A percentile compares a stretch with the other conserved stretches of the same genome.
phyloP scores from a whole-genome alignment of 2,113 vertebrate species.

The Engystomops pustulosus region DNA sequence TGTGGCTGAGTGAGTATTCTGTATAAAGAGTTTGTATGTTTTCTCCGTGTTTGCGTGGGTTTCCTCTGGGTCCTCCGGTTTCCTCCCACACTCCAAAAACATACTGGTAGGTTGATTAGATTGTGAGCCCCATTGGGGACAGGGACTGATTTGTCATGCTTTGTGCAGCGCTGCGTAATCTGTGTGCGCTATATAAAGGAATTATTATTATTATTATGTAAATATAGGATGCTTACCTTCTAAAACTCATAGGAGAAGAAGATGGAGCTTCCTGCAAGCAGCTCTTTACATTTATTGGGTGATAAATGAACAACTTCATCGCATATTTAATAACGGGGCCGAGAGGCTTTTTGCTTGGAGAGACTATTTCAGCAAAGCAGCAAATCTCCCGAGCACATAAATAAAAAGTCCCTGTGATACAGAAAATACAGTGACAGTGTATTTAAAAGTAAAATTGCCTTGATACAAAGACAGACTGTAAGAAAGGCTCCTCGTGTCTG shows the following conservation, averaged over 20 bases:
- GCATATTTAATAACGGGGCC: constrained; percentile 11
- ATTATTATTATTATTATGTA: too few relatives aligned
- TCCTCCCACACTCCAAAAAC: too few relatives aligned
- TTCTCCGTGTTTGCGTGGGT: too few relatives aligned
- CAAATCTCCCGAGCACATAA: constrained; percentile 36
- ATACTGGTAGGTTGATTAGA: too few relatives aligned
- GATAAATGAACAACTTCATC: constrained; percentile 19
- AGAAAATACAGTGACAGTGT: constrained; percentile 21
- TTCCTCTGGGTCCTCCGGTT: too few relatives aligned
- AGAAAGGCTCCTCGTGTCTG: constrained; percentile 18
- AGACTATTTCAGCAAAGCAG: constrained; percentile 27
- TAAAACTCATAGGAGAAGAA: neutral
- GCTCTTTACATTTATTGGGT: constrained; percentile 25
- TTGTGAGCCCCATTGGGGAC: too few relatives aligned
- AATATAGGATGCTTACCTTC: too few relatives aligned
- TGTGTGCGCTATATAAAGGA: too few relatives aligned
- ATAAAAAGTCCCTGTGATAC: constrained; percentile 34
- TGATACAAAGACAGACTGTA: constrained; percentile 28
- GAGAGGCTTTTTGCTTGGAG: constrained; percentile 4
- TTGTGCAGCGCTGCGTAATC: too few relatives aligned
- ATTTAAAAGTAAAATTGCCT: constrained; percentile 49
- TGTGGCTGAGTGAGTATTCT: too few relatives aligned
- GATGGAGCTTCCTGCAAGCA: neutral
- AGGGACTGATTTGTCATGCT: too few relatives aligned
- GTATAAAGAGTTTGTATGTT: too few relatives aligned